Percentiles rank a stretch among this genome's conserved stretches.
phyloP scores from a whole-genome alignment of 2,888 invertebrate genomes.

The Sepioteuthis lessoniana region DNA sequence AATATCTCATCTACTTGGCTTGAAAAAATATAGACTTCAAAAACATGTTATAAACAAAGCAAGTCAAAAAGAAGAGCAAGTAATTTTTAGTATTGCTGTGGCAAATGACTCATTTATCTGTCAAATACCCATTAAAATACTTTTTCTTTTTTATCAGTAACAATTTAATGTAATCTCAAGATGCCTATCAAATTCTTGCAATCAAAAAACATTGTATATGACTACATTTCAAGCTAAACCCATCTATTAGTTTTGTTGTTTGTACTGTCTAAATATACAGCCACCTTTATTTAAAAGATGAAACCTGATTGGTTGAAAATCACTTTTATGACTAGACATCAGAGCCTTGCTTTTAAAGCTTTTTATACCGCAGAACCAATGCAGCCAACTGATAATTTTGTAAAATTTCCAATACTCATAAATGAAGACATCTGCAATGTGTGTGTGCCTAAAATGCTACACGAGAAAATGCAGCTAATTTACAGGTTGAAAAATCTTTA shows the following conservation, averaged over 20 bases:
- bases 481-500: neutral
- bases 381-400: neutral
- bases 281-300: neutral
- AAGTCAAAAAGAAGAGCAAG: neutral
- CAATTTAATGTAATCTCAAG: neutral
- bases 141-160: neutral
- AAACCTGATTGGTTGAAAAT: constrained; percentile 7
- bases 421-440: neutral
- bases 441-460: neutral
- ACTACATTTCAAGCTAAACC: too few species aligned
- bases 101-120: too few species aligned
- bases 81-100: neutral
- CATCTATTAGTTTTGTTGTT: too few species aligned
- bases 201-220: neutral
- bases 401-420: neutral
- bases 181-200: neutral
- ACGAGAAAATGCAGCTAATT: neutral
- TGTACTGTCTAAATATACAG: neutral
- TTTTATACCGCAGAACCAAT: neutral
- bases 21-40: neutral
- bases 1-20: too few species aligned
- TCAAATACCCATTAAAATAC: neutral
- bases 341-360: too few species aligned
- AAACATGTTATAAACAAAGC: neutral
- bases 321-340: neutral